phyloP scores from a whole-genome alignment of 2,113 vertebrate species.

The Ptyas mucosa region DNA sequence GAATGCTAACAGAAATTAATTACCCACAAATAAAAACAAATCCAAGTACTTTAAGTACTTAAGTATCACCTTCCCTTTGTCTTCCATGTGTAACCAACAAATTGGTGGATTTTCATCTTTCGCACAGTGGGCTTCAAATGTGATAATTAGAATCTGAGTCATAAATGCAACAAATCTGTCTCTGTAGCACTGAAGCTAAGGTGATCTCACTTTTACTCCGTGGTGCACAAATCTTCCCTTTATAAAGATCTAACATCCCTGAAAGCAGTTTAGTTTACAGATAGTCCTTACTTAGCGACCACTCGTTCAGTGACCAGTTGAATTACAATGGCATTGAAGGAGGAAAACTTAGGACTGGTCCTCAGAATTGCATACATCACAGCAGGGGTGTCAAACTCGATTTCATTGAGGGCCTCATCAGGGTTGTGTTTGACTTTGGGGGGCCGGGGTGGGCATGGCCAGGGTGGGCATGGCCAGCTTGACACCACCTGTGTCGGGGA shows the following conservation, averaged over 20 bases:
- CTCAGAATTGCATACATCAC: not conserved
- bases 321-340: not conserved
- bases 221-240: not conserved
- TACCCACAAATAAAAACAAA: not conserved
- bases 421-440: no score
- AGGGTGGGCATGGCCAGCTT: no score
- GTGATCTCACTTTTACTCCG: not conserved
- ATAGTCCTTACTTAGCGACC: not conserved
- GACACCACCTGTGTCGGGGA: no score
- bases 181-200: not conserved
- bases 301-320: not conserved
- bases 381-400: not conserved
- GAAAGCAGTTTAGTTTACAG: not conserved
- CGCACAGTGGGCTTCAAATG: not conserved
- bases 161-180: not conserved
- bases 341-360: not conserved
- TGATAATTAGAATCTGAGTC: not conserved
- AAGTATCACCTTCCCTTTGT: not conserved
- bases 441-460: no score
- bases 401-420: no score
- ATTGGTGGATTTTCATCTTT: not conserved
- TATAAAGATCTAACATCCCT: not conserved
- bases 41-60: not conserved
- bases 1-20: not conserved
- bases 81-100: not conserved